Evolutionary conservation across 1,140 invertebrate genomes (phyloP).

Genomic region (Dryas iulia): DNA sequence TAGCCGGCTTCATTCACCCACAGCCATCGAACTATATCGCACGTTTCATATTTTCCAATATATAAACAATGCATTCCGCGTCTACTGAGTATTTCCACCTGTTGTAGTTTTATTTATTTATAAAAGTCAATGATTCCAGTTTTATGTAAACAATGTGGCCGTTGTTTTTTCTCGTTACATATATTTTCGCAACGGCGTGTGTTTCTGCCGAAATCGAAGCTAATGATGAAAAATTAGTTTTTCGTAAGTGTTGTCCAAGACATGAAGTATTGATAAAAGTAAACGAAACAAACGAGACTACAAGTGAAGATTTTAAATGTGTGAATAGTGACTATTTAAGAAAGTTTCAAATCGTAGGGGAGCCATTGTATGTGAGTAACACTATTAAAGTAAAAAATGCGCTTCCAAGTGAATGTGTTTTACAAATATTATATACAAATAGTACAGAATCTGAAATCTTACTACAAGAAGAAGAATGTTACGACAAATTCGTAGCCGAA

Average conservation of each 20-base stretch:
- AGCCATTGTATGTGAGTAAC: slow-evolving; percentile 47
- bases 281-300: slow-evolving; percentile 32
- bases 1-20: slow-evolving; percentile 52
- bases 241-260: slow-evolving; percentile 61
- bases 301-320: slow-evolving; percentile 49
- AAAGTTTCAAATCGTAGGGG: slow-evolving; percentile 43
- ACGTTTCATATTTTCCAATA: slow-evolving; percentile 40
- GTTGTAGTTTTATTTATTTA: slow-evolving; percentile 51
- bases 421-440: slow-evolving; percentile 37
- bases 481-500: slow-evolving; percentile 56
- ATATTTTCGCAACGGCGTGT: slow-evolving; percentile 29
- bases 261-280: slow-evolving; percentile 55
- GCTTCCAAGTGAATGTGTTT: slow-evolving; percentile 48
- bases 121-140: slow-evolving; percentile 22
- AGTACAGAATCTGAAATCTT: slow-evolving; percentile 36
- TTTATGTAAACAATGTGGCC: slow-evolving; percentile 50
- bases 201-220: slow-evolving; percentile 22
- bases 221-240: slow-evolving; percentile 37
- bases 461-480: slow-evolving; percentile 43
- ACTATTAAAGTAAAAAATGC: slow-evolving; percentile 47
- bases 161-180: slow-evolving; percentile 40
- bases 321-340: slow-evolving; percentile 37
- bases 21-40: slow-evolving; percentile 46
- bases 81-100: slow-evolving; percentile 56
- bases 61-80: slow-evolving; percentile 61